Evolutionary conservation across 2,113 vertebrate species (phyloP).

Genomic region (Carassius carassius): DNA sequence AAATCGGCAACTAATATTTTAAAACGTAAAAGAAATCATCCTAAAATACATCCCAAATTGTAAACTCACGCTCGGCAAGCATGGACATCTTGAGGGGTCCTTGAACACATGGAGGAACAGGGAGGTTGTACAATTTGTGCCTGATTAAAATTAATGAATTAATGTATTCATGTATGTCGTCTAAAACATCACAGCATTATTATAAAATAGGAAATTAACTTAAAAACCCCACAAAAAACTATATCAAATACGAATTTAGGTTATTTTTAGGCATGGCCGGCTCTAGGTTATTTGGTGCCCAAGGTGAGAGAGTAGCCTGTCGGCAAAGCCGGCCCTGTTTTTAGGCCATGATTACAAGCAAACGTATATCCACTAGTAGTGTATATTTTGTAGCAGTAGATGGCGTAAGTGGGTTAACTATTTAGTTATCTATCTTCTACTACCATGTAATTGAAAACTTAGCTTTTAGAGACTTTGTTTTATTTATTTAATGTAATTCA

Average conservation of each 20-base stretch:
- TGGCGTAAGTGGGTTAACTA: not conserved
- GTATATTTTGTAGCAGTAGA: conserved; percentile 23
- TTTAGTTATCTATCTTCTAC: not conserved
- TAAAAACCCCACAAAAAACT: not conserved
- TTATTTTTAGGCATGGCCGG: not conserved
- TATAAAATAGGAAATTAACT: not conserved
- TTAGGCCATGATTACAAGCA: not conserved
- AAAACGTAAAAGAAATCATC: not conserved
- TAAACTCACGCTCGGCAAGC: conserved; percentile 89
- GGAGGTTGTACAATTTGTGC: conserved; percentile 54
- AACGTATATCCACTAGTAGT: too few species aligned
- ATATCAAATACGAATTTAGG: not conserved
- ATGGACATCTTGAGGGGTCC: conserved; percentile 86
- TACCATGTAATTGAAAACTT: too few species aligned
- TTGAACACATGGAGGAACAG: conserved; percentile 49
- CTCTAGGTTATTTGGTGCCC: too few species aligned
- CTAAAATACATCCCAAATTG: conserved; percentile 1
- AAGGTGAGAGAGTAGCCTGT: too few species aligned
- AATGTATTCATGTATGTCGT: not conserved
- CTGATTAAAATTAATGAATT: conserved; percentile 57
- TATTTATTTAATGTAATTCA: not conserved
- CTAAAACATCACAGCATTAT: not conserved
- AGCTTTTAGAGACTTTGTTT: not conserved
- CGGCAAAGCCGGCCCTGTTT: too few species aligned
- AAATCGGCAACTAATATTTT: not conserved